phyloP scores from a whole-genome alignment of 2,113 vertebrate genomes.

The Silurus glanis region DNA sequence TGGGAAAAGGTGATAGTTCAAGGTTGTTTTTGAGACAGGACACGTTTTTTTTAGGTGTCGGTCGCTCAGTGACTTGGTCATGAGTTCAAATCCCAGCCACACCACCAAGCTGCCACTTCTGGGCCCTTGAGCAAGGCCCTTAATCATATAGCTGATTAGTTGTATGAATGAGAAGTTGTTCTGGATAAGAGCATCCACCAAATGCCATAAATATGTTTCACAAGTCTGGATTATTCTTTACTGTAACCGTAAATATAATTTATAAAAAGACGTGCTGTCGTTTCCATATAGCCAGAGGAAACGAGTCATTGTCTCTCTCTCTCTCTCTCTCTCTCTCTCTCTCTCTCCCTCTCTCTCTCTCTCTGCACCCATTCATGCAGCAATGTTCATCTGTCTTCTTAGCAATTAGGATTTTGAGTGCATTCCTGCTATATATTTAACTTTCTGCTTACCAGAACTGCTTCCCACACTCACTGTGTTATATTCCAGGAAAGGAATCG shows the following conservation, averaged over 20 bases:
- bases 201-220: too few relatives aligned
- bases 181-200: too few relatives aligned
- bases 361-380: constrained; percentile 21
- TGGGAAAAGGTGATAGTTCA: too few relatives aligned
- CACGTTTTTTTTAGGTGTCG: too few relatives aligned
- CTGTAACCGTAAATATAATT: constrained; percentile 56
- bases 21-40: too few relatives aligned
- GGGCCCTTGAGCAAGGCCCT: too few relatives aligned
- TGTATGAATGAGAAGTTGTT: too few relatives aligned
- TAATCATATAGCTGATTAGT: too few relatives aligned
- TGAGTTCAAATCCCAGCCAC: too few relatives aligned
- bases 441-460: not conserved
- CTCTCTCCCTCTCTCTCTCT: not conserved
- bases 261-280: constrained; percentile 51
- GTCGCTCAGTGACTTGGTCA: too few relatives aligned
- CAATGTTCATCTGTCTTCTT: constrained; percentile 54
- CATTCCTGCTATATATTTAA: not conserved
- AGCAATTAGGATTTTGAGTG: constrained; percentile 58
- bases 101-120: too few relatives aligned
- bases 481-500: constrained; percentile 45
- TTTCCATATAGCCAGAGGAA: constrained; percentile 9
- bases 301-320: not conserved
- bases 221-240: not conserved
- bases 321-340: too few relatives aligned
- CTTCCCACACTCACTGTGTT: constrained; percentile 23